Evolutionary conservation across 92 coral and sea anemone species (phyloP).

Genomic region (Palythoa heliodiscus): DNA sequence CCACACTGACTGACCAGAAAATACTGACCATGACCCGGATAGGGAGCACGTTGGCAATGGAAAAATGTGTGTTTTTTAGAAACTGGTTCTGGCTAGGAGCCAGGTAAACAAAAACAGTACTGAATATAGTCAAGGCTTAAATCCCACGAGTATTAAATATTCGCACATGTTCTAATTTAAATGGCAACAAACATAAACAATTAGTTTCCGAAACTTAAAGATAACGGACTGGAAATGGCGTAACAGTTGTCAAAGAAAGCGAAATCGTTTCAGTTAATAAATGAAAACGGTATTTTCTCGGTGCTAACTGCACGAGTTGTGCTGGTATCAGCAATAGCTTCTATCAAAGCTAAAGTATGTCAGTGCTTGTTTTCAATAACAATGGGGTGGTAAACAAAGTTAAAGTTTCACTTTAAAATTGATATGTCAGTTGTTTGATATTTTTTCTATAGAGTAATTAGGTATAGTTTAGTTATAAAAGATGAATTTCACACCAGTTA

Average conservation of each 20-base stretch:
- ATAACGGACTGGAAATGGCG: background rate
- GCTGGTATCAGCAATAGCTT: background rate
- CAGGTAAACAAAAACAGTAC: background rate
- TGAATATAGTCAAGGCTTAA: background rate
- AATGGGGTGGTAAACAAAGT: background rate
- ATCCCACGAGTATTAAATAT: background rate
- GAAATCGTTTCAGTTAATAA: background rate
- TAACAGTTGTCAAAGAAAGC: background rate
- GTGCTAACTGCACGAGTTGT: conserved; percentile 1
- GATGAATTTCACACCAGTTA: conserved; percentile 18
- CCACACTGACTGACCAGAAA: too few species aligned
- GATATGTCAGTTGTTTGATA: background rate
- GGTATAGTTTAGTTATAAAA: background rate
- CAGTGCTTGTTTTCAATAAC: background rate
- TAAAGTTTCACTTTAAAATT: background rate
- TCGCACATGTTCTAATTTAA: background rate
- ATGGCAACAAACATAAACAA: background rate
- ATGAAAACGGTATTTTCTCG: background rate
- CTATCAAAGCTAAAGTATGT: background rate
- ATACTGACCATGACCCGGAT: too few species aligned
- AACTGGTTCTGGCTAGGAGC: background rate
- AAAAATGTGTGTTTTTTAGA: background rate
- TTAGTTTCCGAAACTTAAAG: background rate
- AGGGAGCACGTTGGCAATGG: too few species aligned
- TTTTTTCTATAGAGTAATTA: conserved; percentile 7